Base-by-base conservation (phyloP, 2,797 vertebrate species). In the Nasua narica region DNA sequence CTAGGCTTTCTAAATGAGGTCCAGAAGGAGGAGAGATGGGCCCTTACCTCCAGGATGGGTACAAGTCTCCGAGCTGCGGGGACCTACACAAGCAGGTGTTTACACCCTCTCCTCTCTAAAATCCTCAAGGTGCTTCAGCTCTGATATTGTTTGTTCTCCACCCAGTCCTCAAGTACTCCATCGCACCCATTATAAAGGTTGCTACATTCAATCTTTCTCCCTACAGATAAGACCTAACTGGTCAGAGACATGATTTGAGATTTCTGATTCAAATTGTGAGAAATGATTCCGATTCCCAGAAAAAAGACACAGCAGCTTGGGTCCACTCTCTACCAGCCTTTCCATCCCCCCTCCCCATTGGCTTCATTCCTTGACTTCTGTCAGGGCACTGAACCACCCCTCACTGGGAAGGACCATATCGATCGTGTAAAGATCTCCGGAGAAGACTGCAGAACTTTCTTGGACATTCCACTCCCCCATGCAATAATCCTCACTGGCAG, bases 261-360 rank as follows among this genome's bases (percentile, higher is more conserved):
- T 54, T 84, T 58, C 77, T 81, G 35, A 72, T n/a, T 87, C 40
- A 85, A 56, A 79, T n/a, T 5, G 23, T 72, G 65, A 84, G 78
- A 48, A 52, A 54, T 1, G 1, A 60, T 56, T 72, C 32, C 6
- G 48, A 56, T 15, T 58, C 4, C 46, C 11, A 67, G 37, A 65
- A 14, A 13, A 43, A 35, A 85, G 54, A 79, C 7, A 4, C 9
- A 60, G 18, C 12, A 37, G 35, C 29, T 3, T 18, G 0, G 5
- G 3, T 16, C 3, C n/a, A 5, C 7, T 25, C 40, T 14, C n/a
- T 14, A 19, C 37, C 32, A 40, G 40, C 1, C 6, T 62, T 46
- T 19, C 12, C 9, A 9, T 1, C 1, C 16, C 25, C 2, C 5
- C 37, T 25, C 14, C 11, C 35, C 0, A 0, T 23, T 2, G 2